phyloP scores from a whole-genome alignment of 2,797 vertebrate genomes.

The Onychomys arenicola region DNA sequence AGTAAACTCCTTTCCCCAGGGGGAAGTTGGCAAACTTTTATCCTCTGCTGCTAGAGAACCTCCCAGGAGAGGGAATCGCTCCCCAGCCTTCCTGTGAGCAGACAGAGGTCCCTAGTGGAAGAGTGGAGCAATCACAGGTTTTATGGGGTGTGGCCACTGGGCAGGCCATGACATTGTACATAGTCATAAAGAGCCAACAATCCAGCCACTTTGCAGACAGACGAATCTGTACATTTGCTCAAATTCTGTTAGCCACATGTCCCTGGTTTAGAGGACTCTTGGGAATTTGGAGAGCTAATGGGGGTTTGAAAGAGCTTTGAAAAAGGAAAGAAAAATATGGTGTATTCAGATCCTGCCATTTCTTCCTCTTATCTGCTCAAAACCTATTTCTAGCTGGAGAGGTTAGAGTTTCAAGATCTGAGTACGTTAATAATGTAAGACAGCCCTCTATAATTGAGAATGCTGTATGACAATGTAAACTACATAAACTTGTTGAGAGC shows the following conservation, averaged over 20 bases:
- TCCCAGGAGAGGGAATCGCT: slow-evolving; percentile 66
- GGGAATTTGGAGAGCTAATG: neutral
- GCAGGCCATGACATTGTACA: neutral
- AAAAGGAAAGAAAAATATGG: neutral
- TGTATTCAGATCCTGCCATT: neutral
- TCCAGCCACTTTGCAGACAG: neutral
- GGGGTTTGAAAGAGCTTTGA: neutral
- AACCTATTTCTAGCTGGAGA: slow-evolving; percentile 3
- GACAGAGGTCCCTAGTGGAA: slow-evolving; percentile 86
- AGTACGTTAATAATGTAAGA: slow-evolving; percentile 54
- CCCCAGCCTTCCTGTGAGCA: slow-evolving; percentile 67
- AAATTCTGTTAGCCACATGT: neutral
- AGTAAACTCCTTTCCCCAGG: slow-evolving; percentile 80
- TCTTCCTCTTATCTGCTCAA: slow-evolving; percentile 13
- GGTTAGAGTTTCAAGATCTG: slow-evolving; percentile 8
- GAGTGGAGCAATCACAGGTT: slow-evolving; percentile 81
- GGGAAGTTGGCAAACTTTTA: slow-evolving; percentile 76
- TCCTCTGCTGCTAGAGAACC: slow-evolving; percentile 71
- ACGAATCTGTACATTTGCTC: neutral
- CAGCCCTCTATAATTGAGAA: neutral
- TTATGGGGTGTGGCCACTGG: neutral
- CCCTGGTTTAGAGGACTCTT: neutral
- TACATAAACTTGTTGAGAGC: slow-evolving; percentile 40
- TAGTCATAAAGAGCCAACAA: accelerated
- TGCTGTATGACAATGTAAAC: slow-evolving; percentile 66